Evolutionary conservation across 2,797 vertebrate genomes (phyloP).

Genomic region (Betta splendens): DNA sequence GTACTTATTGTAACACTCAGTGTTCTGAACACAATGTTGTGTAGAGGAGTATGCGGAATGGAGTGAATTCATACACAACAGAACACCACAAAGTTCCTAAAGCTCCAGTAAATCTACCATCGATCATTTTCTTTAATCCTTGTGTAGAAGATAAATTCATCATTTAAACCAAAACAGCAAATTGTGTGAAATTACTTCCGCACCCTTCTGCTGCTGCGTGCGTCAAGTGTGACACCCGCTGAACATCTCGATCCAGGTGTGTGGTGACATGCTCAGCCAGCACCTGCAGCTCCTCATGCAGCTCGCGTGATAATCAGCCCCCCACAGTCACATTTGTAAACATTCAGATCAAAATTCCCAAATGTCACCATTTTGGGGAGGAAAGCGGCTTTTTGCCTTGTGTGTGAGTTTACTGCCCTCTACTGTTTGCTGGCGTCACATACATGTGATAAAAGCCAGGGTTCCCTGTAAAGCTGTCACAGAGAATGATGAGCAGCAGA

Average conservation of each 20-base stretch:
- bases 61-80: too few species aligned
- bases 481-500: too few species aligned
- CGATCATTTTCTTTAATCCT: too few species aligned
- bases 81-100: too few species aligned
- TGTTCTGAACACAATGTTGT: too few species aligned
- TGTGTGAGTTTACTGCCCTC: slow-evolving; percentile 48
- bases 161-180: too few species aligned
- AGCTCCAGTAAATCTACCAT: too few species aligned
- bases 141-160: too few species aligned
- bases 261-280: not conserved
- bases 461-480: too few species aligned
- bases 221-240: not conserved
- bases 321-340: not conserved
- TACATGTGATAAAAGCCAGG: not conserved
- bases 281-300: not conserved
- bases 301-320: not conserved
- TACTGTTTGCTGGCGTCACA: slow-evolving; percentile 32
- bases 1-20: too few species aligned
- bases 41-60: too few species aligned
- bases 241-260: not conserved
- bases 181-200: too few species aligned
- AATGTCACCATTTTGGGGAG: not conserved
- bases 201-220: slow-evolving; percentile 2
- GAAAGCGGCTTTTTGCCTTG: not conserved
- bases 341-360: not conserved